Percentiles rank a stretch among this genome's conserved stretches.
phyloP scores from a whole-genome alignment of 2,888 invertebrate species.

The Chymomyza caudatula region DNA sequence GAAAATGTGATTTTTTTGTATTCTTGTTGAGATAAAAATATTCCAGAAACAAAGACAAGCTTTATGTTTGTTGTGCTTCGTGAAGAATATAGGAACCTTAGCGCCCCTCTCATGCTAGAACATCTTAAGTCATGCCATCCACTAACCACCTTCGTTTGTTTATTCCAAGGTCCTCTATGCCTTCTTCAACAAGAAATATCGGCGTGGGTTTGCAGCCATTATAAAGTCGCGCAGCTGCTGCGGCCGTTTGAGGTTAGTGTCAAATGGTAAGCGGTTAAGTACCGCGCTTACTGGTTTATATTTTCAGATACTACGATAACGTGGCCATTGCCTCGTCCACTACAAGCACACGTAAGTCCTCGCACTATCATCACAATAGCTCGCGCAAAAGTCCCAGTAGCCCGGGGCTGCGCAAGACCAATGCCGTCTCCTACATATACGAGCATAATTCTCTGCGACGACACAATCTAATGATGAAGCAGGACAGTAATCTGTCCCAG shows the following conservation, averaged over 20 bases:
- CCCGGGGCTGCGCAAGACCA: conserved; percentile 79
- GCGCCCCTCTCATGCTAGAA: no score
- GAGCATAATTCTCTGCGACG: conserved; percentile 77
- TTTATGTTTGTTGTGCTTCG: no score
- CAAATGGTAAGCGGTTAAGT: neutral
- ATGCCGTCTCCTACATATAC: conserved; percentile 81
- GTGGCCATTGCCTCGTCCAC: conserved; percentile 91
- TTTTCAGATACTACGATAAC: conserved; percentile 86
- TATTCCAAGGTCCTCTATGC: conserved; percentile 83
- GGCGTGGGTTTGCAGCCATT: conserved; percentile 92
- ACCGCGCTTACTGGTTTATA: neutral
- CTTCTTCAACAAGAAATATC: conserved; percentile 95
- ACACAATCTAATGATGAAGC: conserved; percentile 77
- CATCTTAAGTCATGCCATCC: neutral
- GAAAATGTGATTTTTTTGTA: no score
- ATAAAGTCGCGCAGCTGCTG: conserved; percentile 91
- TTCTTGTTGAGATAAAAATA: no score
- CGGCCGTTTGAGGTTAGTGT: conserved; percentile 83
- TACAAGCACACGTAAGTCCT: conserved; percentile 90
- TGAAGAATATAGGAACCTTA: no score
- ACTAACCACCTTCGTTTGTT: neutral
- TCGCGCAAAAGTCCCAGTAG: conserved; percentile 79
- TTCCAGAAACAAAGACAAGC: no score
- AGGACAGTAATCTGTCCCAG: conserved; percentile 77
- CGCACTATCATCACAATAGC: conserved; percentile 88